These are phyloP conservation scores for Camelus bactrianus DNA, from an alignment of 2,113 vertebrate genomes.

Conservation along the genomic window DNA sequence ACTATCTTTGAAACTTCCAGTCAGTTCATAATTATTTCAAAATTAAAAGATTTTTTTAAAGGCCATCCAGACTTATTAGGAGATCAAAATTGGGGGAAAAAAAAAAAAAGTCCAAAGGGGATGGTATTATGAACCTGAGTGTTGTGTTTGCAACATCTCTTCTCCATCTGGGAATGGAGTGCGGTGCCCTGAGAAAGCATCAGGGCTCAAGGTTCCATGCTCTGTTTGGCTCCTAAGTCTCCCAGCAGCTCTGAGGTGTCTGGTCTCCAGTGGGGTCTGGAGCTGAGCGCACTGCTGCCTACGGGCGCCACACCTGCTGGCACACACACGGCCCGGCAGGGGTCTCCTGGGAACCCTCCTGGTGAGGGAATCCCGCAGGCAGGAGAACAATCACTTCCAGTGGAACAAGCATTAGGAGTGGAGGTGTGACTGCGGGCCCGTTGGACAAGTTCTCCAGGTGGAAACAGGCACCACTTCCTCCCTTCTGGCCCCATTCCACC, in stretches of 20 bases:
- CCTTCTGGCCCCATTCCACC: neutral
- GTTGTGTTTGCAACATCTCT: neutral
- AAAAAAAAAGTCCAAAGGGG: neutral
- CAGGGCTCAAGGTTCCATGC: neutral
- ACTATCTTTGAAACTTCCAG: too few relatives aligned
- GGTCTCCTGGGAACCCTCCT: neutral
- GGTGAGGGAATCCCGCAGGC: neutral
- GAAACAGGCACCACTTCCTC: neutral
- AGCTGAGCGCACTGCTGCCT: neutral
- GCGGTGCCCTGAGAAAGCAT: neutral
- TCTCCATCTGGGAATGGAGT: neutral
- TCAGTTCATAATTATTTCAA: too few relatives aligned
- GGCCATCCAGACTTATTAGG: neutral
- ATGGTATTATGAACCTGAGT: neutral
- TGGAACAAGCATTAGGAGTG: neutral
- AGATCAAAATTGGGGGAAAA: neutral
- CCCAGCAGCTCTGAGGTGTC: slow-evolving; percentile 32
- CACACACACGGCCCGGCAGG: neutral
- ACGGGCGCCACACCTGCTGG: neutral
- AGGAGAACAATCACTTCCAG: neutral
- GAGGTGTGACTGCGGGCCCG: neutral
- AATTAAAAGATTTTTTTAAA: too few relatives aligned
- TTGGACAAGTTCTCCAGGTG: neutral
- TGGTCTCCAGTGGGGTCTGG: neutral
- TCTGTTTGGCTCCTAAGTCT: slow-evolving; percentile 12